These are phyloP conservation scores for Delphinus delphis DNA, from an alignment of 2,113 vertebrate species.

Conservation along the genomic window DNA sequence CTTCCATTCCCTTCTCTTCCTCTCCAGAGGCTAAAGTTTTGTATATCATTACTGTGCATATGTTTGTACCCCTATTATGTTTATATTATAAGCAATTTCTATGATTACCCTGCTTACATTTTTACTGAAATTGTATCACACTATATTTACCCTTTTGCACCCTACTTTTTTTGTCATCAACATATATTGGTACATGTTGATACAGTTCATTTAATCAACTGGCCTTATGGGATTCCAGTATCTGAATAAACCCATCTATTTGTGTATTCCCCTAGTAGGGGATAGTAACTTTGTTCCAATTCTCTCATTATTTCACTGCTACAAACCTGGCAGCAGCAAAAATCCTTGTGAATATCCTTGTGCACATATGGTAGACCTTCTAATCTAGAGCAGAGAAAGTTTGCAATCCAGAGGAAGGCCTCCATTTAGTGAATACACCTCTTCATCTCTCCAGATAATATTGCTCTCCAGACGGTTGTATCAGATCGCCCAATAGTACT, in stretches of 20 bases:
- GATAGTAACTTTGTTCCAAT: not conserved
- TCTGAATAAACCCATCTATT: not conserved
- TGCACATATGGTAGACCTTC: not conserved
- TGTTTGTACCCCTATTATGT: not conserved
- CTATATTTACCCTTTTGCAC: not conserved
- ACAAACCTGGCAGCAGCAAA: not conserved
- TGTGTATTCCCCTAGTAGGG: not conserved
- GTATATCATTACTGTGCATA: not conserved
- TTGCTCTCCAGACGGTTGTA: not conserved
- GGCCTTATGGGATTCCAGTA: not conserved
- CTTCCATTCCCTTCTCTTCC: not conserved
- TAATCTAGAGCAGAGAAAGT: not conserved
- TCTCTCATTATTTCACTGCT: not conserved
- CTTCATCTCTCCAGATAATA: not conserved
- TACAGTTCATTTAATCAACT: not conserved
- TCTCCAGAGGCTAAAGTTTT: not conserved
- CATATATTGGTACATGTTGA: not conserved
- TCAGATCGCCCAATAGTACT: fast-evolving
- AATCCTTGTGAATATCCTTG: not conserved
- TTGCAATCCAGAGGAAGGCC: not conserved
- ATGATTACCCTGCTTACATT: not conserved
- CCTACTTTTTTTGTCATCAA: not conserved
- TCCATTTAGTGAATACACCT: no score
- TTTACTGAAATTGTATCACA: not conserved
- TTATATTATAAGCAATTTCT: not conserved